Percentiles rank a stretch among this genome's conserved stretches.
These are phyloP conservation scores for Drosophila austrosaltans DNA, from an alignment of 2,888 invertebrate genomes.

Conservation along the genomic window DNA sequence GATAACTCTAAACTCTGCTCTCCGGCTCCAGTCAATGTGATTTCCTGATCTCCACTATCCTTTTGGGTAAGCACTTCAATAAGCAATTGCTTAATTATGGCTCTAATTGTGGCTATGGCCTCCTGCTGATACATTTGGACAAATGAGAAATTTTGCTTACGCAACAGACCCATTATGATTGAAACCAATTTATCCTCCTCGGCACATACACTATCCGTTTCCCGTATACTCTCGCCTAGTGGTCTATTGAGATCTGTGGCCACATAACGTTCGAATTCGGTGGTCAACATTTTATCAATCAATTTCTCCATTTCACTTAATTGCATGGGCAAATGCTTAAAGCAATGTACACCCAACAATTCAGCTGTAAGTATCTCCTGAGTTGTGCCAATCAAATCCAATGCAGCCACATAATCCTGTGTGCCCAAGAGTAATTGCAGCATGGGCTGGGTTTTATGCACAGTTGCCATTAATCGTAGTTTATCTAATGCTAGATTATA, in stretches of 20 bases:
- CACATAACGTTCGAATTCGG: conserved; percentile 96
- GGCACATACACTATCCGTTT: conserved; percentile 83
- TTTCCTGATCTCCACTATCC: conserved; percentile 84
- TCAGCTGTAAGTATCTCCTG: conserved; percentile 96
- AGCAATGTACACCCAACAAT: conserved; percentile 95
- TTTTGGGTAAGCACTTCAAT: conserved; percentile 88
- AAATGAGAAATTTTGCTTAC: conserved; percentile 94
- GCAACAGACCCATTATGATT: conserved; percentile 94
- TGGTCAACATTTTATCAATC: conserved; percentile 98
- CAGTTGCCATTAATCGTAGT: conserved; percentile 95
- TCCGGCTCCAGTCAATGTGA: conserved; percentile 85
- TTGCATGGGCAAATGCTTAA: conserved; percentile 97
- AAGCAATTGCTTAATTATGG: conserved; percentile 93
- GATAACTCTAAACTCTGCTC: conserved; percentile 85
- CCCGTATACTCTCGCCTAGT: conserved; percentile 81
- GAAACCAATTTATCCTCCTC: conserved; percentile 92
- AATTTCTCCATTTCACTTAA: conserved; percentile 97
- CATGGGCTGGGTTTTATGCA: conserved; percentile 98
- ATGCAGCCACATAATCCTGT: conserved; percentile 98
- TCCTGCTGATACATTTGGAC: conserved; percentile 94
- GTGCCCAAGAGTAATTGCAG: conserved; percentile 96
- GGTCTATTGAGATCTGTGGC: conserved; percentile 96
- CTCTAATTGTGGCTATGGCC: conserved; percentile 93
- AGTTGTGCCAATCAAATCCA: conserved; percentile 97
- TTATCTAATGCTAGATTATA: conserved; percentile 88